phyloP scores from a whole-genome alignment of 2,797 vertebrate species.

The Myotis myotis region DNA sequence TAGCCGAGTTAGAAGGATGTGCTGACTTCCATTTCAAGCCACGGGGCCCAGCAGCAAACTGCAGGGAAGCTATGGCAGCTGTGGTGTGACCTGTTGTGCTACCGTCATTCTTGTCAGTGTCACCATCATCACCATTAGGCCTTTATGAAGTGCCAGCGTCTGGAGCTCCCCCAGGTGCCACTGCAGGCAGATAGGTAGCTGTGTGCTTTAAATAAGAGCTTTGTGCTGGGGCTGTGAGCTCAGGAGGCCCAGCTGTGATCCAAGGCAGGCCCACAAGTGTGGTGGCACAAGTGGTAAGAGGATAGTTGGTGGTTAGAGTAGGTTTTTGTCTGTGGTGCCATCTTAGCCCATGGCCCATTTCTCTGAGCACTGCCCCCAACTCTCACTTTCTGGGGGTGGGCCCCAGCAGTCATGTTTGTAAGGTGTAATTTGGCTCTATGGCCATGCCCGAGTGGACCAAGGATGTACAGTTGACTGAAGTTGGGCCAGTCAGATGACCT shows the following conservation, averaged over 20 bases:
- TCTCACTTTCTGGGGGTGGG: not conserved
- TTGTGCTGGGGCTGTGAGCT: not conserved
- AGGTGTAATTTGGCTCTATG: not conserved
- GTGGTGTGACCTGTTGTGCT: not conserved
- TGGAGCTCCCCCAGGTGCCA: conserved; percentile 11
- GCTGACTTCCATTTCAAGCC: not conserved
- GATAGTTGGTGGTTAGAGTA: not conserved
- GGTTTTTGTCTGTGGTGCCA: not conserved
- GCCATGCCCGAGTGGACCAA: not conserved
- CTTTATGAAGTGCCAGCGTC: not conserved
- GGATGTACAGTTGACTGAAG: not conserved
- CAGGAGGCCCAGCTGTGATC: not conserved
- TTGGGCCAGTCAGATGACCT: not conserved
- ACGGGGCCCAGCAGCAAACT: not conserved
- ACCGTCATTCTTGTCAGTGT: not conserved
- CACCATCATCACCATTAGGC: conserved; percentile 30
- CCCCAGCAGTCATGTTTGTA: not conserved
- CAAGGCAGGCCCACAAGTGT: not conserved
- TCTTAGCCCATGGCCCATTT: not conserved
- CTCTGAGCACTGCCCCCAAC: not conserved
- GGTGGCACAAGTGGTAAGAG: not conserved
- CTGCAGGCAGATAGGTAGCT: conserved; percentile 38
- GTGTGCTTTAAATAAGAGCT: conserved; percentile 36
- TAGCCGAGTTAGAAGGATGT: not conserved
- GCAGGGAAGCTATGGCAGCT: not conserved